Evolutionary conservation across 2,797 vertebrate species (phyloP), one percentile per base, ranked within the genome.

Genomic region (Onychomys torridus): DNA sequence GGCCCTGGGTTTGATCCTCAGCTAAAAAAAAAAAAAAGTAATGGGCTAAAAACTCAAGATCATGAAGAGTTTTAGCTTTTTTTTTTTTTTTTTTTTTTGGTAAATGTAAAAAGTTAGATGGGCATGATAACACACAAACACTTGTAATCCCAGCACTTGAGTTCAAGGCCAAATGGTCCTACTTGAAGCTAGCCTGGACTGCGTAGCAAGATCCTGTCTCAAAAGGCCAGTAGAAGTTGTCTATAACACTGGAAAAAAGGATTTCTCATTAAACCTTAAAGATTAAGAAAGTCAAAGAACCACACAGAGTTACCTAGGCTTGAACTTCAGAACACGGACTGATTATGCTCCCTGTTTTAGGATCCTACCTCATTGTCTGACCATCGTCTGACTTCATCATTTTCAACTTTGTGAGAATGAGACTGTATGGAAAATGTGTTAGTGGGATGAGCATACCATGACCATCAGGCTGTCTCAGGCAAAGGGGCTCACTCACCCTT

Each of bases 251-350:
- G 43, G 69, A 88, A 75, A 91, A 94, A 67, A n/a, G 7, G 46
- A 55, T 93, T 95, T 96, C 63, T 84, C 52, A 12, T 76, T 91
- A 91, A 85, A 46, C 32, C 81, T 23, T 85, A 52, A 94, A 96
- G 52, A 79, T 8, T 52, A 49, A 84, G 49, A 61, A 49, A 83
- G 34, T 71, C 63, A 78, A 27, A 67, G 37, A 86, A 40, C 67
- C n/a, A 73, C n/a, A 14, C 6, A 84, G 78, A 92, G 34, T 86
- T 46, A 46, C 25, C 32, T 34, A 40, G 52, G 16, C 43, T 87
- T 69, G 52, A 77, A 82, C 71, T 17, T 73, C 9, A 69, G 23
- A 34, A 79, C n/a, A 34, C 75, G 25, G 5, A 67, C 59, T 59
- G 17, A 12, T 85, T 95, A 71, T 92, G 37, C 59, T 76, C 32